Percentiles rank a stretch among this genome's conserved stretches.
These are phyloP conservation scores for Leptopilina syphax DNA, from an alignment of 2,888 invertebrate genomes.

Conservation along the genomic window DNA sequence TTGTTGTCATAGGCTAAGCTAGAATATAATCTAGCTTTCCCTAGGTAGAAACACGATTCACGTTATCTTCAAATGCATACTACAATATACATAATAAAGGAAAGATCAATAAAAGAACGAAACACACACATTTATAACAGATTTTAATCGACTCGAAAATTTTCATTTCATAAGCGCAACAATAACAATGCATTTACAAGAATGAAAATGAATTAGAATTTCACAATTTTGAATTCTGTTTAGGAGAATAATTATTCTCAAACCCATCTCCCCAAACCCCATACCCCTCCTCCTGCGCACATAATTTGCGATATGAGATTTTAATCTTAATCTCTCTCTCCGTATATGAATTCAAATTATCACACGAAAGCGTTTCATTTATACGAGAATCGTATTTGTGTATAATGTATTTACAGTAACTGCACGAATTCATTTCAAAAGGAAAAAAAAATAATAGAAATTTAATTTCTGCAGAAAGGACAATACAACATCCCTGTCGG, in stretches of 20 bases:
- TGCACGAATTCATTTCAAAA: neutral
- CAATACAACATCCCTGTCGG: neutral
- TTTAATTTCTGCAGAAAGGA: too few relatives aligned
- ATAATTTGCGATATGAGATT: slow-evolving; percentile 31
- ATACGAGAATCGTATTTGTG: neutral
- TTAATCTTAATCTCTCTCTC: slow-evolving; percentile 18
- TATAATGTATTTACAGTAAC: neutral
- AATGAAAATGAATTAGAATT: slow-evolving; percentile 19
- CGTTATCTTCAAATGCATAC: neutral
- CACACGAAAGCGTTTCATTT: neutral
- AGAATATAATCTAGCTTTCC: slow-evolving; percentile 1
- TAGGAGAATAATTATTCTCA: neutral
- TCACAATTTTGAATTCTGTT: slow-evolving; percentile 1
- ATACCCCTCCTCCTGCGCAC: too few relatives aligned
- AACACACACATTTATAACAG: slow-evolving; percentile 4
- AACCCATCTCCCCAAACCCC: too few relatives aligned
- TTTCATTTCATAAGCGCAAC: neutral
- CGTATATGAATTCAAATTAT: neutral
- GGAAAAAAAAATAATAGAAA: neutral
- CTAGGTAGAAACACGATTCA: neutral
- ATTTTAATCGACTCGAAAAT: neutral
- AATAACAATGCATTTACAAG: neutral
- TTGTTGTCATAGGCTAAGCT: neutral
- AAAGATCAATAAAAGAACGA: slow-evolving; percentile 11
- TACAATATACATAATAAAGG: neutral